Evolutionary conservation across 2,888 invertebrate species (phyloP).

Genomic region (Muschampia plurimacula): DNA sequence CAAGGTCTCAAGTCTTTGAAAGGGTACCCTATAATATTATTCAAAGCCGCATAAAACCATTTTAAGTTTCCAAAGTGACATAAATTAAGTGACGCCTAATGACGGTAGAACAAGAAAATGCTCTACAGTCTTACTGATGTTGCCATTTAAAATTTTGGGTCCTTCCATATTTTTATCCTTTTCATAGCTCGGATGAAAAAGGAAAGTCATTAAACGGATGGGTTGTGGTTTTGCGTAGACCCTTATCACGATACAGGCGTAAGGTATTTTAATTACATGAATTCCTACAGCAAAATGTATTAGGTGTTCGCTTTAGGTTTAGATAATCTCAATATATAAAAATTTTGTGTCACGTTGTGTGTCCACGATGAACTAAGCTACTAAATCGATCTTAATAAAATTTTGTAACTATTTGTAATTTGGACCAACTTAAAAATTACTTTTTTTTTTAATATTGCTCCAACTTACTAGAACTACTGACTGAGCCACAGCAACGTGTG

Average conservation of each 20-base stretch:
- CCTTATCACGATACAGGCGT: background rate
- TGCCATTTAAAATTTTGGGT: background rate
- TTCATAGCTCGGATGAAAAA: background rate
- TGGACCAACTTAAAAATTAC: too few species aligned
- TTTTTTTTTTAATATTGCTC: too few species aligned
- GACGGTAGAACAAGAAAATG: constrained; percentile 8
- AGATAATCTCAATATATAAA: too few species aligned
- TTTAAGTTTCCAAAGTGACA: constrained; percentile 23
- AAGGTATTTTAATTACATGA: background rate
- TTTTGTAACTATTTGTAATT: too few species aligned
- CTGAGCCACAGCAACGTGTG: too few species aligned
- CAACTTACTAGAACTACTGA: too few species aligned
- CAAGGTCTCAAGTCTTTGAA: background rate
- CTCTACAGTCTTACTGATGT: background rate
- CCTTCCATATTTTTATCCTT: background rate
- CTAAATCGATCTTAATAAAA: too few species aligned
- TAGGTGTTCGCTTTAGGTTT: background rate
- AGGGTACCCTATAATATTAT: background rate
- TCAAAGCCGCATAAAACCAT: constrained; percentile 11
- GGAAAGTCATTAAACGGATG: background rate
- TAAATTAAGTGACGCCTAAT: constrained; percentile 19
- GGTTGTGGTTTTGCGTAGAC: background rate
- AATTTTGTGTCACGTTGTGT: too few species aligned
- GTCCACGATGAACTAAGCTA: too few species aligned
- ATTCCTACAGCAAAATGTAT: background rate